Base-by-base conservation (phyloP, 2,888 invertebrate species). In the Bibio marci region DNA sequence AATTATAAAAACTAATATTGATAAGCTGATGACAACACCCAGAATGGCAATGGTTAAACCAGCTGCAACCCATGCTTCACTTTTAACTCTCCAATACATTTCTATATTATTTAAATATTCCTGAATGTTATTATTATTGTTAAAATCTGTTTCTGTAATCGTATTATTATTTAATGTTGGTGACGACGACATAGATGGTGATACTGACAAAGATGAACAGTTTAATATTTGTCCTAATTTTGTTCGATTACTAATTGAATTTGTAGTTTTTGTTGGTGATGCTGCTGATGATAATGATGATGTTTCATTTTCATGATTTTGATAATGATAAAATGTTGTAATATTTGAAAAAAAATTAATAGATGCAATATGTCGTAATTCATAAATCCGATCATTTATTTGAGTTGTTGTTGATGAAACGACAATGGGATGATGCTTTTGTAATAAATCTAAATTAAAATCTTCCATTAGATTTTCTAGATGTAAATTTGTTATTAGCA, bases 31-130 rank as follows among this genome's bases (percentile, higher is more conserved):
- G 3, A 78, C 55, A 18, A 72, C 66, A 2, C 78, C 77, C 14
- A 77, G 64, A 22, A 70, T 67, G n/a, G 76, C 70, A 4, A 80
- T 64, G 1, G 80, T 74, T 43, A 76, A 54, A 38, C 73, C 69
- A 12, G 73, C 70, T 25, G 71, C 70, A 35, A 76, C 68, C 72
- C 75, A 76, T 1, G 58, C 53, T 38, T 62, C 60, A 6, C 57
- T 49, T 36, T 60, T 62, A 30, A 62, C 51, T 12, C 58, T 53
- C 62, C 62, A 62, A 40, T 55, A 60, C 59, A 62, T 60, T 1
- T 59, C 59, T 7, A 57, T 57, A 22, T 22, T 22, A 22, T 22
- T 4, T 6, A 6, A 6, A 8, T 4, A 22, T 22, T 22, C 22
- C 4, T 22, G 5, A 22, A 22, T 22, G 8, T 6, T 22, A 22